These are phyloP conservation scores for Azorinus chamasolen DNA, from an alignment of 2,888 invertebrate genomes.

Conservation along the genomic window DNA sequence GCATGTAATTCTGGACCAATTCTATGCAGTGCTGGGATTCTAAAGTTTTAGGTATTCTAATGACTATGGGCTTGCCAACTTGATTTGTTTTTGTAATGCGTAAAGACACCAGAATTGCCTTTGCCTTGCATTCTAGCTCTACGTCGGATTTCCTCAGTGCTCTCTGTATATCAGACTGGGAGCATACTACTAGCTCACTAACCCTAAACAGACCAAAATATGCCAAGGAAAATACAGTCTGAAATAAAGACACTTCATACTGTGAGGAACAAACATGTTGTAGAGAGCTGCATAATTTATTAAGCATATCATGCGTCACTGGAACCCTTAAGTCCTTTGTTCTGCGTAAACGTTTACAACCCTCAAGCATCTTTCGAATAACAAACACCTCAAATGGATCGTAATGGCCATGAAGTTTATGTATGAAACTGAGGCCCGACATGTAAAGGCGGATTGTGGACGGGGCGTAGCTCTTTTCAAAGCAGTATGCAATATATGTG, in stretches of 20 bases:
- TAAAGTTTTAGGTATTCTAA: not conserved
- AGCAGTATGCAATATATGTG: constrained; percentile 32
- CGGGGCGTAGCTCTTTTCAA: constrained; percentile 34
- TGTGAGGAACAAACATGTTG: constrained; percentile 12
- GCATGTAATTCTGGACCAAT: not conserved
- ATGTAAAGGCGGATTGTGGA: too few relatives aligned
- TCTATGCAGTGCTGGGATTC: constrained; percentile 9
- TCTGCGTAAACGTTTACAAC: constrained; percentile 11
- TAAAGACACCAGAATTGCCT: constrained; percentile 5
- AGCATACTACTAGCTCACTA: too few relatives aligned
- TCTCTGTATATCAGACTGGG: not conserved
- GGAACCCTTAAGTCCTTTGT: constrained; percentile 13
- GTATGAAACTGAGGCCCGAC: constrained; percentile 33
- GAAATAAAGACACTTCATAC: constrained; percentile 32
- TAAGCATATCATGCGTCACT: constrained; percentile 5
- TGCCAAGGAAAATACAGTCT: constrained; percentile 24
- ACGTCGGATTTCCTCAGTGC: constrained; percentile 12
- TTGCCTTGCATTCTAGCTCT: not conserved
- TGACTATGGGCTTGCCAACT: not conserved
- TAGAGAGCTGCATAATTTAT: not conserved
- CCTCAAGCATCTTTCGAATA: constrained; percentile 34
- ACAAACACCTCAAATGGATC: constrained; percentile 22
- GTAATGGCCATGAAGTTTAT: constrained; percentile 10
- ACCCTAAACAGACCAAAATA: constrained; percentile 49
- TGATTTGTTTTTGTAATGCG: constrained; percentile 32